Percentiles rank a stretch among this genome's conserved stretches.
Conservation (phyloP, 2,113 vertebrate species). For the Apus apus region DNA sequence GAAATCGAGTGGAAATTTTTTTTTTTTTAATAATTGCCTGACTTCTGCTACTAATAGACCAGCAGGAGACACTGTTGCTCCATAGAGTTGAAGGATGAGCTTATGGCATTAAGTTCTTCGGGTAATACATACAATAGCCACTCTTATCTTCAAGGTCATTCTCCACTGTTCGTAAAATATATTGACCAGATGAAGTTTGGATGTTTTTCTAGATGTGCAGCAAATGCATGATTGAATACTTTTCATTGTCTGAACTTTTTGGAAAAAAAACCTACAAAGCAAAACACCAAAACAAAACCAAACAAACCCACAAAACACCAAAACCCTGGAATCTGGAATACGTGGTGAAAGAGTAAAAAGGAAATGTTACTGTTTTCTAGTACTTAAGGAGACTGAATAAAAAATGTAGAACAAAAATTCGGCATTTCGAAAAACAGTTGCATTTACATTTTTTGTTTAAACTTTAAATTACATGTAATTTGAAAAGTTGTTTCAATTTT, state of each 20-base stretch:
- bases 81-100: neutral
- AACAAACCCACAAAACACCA: too few species aligned
- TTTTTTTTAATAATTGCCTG: neutral
- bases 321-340: neutral
- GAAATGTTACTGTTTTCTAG: neutral
- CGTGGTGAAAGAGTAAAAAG: neutral
- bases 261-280: neutral
- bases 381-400: accelerated
- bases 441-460: neutral
- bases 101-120: neutral
- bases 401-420: neutral
- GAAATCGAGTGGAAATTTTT: neutral
- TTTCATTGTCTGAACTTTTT: neutral
- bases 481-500: neutral
- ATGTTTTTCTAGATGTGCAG: neutral
- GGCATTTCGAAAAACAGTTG: neutral
- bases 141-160: neutral
- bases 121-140: neutral
- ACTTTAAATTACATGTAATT: neutral
- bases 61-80: constrained; percentile 41
- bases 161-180: neutral
- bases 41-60: neutral
- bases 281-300: too few species aligned
- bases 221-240: neutral
- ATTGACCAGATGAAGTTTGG: neutral